Percentiles rank a stretch among this genome's conserved stretches.
phyloP scores from a whole-genome alignment of 2,113 vertebrate species.

The Speoplatyrhinus poulsoni region DNA sequence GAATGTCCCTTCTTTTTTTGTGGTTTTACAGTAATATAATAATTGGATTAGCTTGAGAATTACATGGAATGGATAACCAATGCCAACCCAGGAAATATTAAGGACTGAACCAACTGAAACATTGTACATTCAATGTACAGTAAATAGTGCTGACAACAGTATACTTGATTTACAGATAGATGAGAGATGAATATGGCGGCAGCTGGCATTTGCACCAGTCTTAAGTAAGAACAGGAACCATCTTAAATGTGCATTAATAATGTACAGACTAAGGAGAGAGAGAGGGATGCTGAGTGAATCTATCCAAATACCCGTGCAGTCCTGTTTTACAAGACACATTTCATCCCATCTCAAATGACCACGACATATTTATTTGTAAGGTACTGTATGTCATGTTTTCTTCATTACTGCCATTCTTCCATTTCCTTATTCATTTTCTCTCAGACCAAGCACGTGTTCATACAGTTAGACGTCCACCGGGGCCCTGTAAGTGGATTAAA shows the following conservation, averaged over 20 bases:
- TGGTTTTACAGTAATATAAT: slow-evolving; percentile 17
- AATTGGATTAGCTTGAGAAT: slow-evolving; percentile 23
- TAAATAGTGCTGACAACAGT: too few relatives aligned
- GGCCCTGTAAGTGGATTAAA: slow-evolving; percentile 44
- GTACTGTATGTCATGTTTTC: slow-evolving; percentile 11
- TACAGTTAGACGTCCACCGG: slow-evolving; percentile 32
- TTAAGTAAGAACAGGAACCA: slow-evolving; percentile 65
- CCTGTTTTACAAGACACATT: slow-evolving; percentile 8
- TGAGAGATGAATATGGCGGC: slow-evolving; percentile 72
- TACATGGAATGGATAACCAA: slow-evolving; percentile 18
- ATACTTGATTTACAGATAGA: slow-evolving; percentile 54
- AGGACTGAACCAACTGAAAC: neutral
- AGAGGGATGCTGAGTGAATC: slow-evolving; percentile 14
- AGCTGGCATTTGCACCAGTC: slow-evolving; percentile 54
- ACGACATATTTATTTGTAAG: neutral
- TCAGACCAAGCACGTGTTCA: slow-evolving; percentile 27
- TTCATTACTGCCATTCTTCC: slow-evolving; percentile 20
- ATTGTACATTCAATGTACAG: too few relatives aligned
- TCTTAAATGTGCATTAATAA: slow-evolving; percentile 80
- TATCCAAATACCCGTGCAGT: slow-evolving; percentile 11
- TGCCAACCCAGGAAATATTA: neutral
- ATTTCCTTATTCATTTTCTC: slow-evolving; percentile 26
- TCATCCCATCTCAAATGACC: slow-evolving; percentile 16
- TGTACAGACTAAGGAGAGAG: slow-evolving; percentile 48
- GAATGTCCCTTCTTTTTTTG: neutral